These are phyloP conservation scores for Allophyes oxyacanthae DNA, from an alignment of 2,888 invertebrate species.

Conservation along the genomic window DNA sequence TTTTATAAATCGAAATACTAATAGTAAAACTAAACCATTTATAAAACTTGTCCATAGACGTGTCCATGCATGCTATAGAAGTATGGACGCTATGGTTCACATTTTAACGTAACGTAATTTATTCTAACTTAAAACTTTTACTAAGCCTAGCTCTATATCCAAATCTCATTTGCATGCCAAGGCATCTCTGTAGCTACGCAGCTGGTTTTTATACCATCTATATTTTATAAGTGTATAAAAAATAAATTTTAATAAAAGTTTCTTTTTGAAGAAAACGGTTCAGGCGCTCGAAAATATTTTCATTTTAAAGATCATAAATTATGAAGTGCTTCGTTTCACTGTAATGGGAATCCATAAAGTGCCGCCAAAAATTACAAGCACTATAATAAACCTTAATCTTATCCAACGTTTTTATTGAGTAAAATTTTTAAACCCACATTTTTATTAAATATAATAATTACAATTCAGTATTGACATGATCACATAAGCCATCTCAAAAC, in stretches of 20 bases:
- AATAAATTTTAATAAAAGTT: conserved; percentile 43
- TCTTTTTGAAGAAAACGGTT: conserved; percentile 13
- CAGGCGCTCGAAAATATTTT: conserved; percentile 54
- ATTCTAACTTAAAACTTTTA: too few species aligned
- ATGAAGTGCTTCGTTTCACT: conserved; percentile 59
- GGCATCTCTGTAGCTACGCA: not conserved
- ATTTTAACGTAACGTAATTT: too few species aligned
- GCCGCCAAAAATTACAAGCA: conserved; percentile 53
- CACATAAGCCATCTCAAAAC: too few species aligned
- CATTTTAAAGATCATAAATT: conserved; percentile 64
- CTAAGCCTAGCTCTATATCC: too few species aligned
- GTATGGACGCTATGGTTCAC: too few species aligned
- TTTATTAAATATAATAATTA: conserved; percentile 14
- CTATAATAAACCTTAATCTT: conserved; percentile 45
- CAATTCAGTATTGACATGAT: too few species aligned
- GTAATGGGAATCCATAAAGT: conserved; percentile 54
- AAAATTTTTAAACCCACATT: conserved; percentile 9
- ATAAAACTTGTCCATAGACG: too few species aligned
- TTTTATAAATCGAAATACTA: too few species aligned
- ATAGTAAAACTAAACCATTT: not conserved
- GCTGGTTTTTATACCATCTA: conserved; percentile 16
- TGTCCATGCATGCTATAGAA: too few species aligned
- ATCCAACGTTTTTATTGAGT: conserved; percentile 26
- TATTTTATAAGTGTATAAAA: conserved; percentile 20
- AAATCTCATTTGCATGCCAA: not conserved